Evolutionary conservation across 1,140 invertebrate genomes (phyloP).

Genomic region (Vanessa tameamea): DNA sequence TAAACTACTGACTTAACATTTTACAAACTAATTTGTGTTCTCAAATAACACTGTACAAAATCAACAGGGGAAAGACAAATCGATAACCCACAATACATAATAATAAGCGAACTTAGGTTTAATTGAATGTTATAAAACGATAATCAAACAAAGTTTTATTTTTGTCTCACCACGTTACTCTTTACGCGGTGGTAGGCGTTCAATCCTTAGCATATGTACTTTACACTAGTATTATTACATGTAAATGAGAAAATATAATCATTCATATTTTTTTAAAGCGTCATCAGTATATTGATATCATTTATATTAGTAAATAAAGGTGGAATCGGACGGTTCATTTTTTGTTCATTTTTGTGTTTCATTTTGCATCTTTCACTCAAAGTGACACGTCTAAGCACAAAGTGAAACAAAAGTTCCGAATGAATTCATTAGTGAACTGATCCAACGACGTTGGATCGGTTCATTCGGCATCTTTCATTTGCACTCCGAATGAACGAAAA

Average conservation of each 20-base stretch:
- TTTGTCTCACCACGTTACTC: background rate
- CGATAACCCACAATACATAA: background rate
- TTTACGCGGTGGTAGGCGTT: background rate
- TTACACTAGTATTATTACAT: background rate
- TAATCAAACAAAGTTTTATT: background rate
- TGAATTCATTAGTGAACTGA: too few relatives aligned
- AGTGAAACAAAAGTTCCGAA: too few relatives aligned
- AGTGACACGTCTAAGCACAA: too few relatives aligned
- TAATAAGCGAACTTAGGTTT: background rate
- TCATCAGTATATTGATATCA: conserved; percentile 5
- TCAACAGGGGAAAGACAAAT: conserved; percentile 8
- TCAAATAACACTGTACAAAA: conserved; percentile 18
- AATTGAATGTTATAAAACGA: background rate
- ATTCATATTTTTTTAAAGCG: conserved; percentile 10
- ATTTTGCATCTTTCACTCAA: too few relatives aligned
- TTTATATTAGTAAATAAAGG: background rate
- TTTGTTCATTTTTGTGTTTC: too few relatives aligned
- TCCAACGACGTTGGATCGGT: too few relatives aligned
- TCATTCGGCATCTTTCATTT: too few relatives aligned
- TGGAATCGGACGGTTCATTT: too few relatives aligned
- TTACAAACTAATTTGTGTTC: conserved; percentile 51
- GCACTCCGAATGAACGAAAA: too few relatives aligned
- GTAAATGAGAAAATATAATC: conserved; percentile 8
- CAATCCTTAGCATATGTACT: background rate
- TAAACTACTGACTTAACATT: conserved; percentile 57